Percentiles rank a stretch among this genome's conserved stretches.
Evolutionary conservation across 2,888 invertebrate species (phyloP).

Genomic region (Abrostola tripartita): DNA sequence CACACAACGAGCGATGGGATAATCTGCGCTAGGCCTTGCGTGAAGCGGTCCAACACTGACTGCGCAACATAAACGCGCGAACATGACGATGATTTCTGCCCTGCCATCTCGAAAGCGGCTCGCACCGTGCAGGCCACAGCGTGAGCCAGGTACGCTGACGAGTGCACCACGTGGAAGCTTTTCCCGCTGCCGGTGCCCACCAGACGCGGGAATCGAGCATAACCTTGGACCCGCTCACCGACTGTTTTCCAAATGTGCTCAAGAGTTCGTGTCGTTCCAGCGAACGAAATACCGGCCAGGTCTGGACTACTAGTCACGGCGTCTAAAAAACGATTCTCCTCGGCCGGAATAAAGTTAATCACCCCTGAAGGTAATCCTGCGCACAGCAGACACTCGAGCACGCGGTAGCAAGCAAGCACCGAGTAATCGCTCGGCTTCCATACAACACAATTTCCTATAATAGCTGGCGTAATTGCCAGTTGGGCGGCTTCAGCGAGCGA

Average conservation of each 20-base stretch:
- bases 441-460: conserved; percentile 95
- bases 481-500: conserved; percentile 99
- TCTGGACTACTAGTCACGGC: conserved; percentile 93
- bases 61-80: conserved; percentile 96
- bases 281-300: conserved; percentile 97
- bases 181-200: conserved; percentile 98
- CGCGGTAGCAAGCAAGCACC: conserved; percentile 95
- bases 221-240: conserved; percentile 93
- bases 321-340: conserved; percentile 96
- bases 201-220: conserved; percentile 94
- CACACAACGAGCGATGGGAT: conserved; percentile 92
- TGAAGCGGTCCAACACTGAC: conserved; percentile 91
- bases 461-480: conserved; percentile 93
- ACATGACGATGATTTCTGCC: conserved; percentile 98
- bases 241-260: conserved; percentile 95
- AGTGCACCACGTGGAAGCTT: conserved; percentile 97
- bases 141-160: conserved; percentile 92
- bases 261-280: conserved; percentile 97
- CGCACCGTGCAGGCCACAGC: conserved; percentile 93
- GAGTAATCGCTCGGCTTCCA: conserved; percentile 99
- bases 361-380: conserved; percentile 97
- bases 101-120: conserved; percentile 96
- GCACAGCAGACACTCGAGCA: conserved; percentile 95
- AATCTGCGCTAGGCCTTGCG: conserved; percentile 78
- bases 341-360: conserved; percentile 96